Conservation (phyloP, 23 tunicate genomes). For the Aplidium turbinatum region DNA sequence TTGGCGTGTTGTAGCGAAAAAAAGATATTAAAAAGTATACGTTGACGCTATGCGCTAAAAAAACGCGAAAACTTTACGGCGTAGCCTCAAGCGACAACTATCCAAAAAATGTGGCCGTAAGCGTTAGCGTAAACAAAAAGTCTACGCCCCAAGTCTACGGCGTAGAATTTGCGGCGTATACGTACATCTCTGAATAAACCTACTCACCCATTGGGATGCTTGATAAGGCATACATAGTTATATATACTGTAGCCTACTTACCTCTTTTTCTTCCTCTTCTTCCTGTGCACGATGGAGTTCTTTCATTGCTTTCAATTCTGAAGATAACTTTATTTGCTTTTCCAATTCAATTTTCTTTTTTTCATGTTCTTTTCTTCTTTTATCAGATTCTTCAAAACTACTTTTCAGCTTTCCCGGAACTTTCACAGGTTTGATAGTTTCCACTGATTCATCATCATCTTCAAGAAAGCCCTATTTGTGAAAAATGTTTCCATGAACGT, state of each 20-base stretch:
- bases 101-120: too few species aligned
- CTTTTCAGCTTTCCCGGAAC: slow-evolving; percentile 61
- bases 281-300: slow-evolving; percentile 17
- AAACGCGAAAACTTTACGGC: too few species aligned
- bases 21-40: too few species aligned
- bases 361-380: slow-evolving; percentile 59
- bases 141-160: too few species aligned
- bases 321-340: slow-evolving; percentile 35
- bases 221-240: background rate
- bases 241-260: background rate
- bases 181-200: too few species aligned
- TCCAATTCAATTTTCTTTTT: slow-evolving; percentile 49
- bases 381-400: slow-evolving; percentile 58
- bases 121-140: too few species aligned
- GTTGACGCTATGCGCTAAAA: too few species aligned
- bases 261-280: background rate
- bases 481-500: too few species aligned
- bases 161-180: too few species aligned
- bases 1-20: too few species aligned
- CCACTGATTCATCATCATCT: background rate
- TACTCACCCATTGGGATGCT: too few species aligned
- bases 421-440: background rate
- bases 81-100: too few species aligned
- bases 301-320: slow-evolving; percentile 55
- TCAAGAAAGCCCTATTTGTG: slow-evolving; percentile 1